Evolutionary conservation across 2,113 vertebrate species (phyloP).

Genomic region (Callocephalon fimbriatum): DNA sequence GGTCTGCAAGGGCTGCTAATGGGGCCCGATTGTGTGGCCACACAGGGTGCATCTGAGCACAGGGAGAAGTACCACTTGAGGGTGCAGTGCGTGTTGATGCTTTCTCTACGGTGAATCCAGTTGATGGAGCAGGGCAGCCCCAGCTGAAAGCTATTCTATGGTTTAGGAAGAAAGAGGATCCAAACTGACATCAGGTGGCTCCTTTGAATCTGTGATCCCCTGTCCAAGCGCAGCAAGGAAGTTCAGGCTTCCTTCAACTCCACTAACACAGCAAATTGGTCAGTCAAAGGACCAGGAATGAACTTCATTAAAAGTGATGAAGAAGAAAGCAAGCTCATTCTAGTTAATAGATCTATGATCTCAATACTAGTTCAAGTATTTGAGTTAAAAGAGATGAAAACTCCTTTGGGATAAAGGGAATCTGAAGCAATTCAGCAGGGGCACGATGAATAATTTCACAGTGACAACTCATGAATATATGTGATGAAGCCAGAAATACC

Average conservation of each 20-base stretch:
- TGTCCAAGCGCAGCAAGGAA: not conserved
- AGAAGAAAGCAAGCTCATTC: not conserved
- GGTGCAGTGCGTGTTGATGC: not conserved
- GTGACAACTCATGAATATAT: not conserved
- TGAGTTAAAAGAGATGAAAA: not conserved
- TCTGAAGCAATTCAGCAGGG: not conserved
- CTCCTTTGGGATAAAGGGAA: not conserved
- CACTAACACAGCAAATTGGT: rapidly evolving
- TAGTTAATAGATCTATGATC: not conserved
- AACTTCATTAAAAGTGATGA: not conserved
- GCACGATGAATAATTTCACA: not conserved
- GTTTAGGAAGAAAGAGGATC: not conserved
- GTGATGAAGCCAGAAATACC: not conserved
- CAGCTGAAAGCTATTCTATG: not conserved
- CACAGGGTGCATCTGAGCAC: not conserved
- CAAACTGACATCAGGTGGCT: not conserved
- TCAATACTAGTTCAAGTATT: not conserved
- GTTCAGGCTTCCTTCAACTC: not conserved
- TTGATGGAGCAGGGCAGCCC: not conserved
- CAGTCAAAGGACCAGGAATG: not conserved
- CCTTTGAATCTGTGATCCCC: not conserved
- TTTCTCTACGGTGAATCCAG: not conserved
- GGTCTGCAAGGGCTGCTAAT: not conserved
- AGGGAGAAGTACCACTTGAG: not conserved
- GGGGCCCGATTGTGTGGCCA: not conserved